These are phyloP conservation scores for Acrobasis consociella DNA, from an alignment of 2,888 invertebrate genomes.

Conservation along the genomic window DNA sequence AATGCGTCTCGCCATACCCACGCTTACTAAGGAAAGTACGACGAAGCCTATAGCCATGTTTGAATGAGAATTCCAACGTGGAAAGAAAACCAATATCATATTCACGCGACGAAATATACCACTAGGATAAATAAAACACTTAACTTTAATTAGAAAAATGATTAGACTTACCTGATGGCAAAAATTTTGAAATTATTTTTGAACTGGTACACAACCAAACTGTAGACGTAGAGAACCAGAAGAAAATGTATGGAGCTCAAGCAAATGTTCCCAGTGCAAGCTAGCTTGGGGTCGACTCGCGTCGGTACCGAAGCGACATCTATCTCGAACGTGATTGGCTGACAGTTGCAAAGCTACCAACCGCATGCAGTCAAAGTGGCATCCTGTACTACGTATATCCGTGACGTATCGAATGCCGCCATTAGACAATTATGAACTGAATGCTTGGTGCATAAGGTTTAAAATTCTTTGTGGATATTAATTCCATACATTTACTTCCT, in stretches of 20 bases:
- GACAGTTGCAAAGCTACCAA: constrained; percentile 61
- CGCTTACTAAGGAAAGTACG: constrained; percentile 79
- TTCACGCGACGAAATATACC: constrained; percentile 56
- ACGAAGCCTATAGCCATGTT: constrained; percentile 80
- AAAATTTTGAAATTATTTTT: constrained; percentile 82
- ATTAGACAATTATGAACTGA: constrained; percentile 46
- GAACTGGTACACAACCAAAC: constrained; percentile 82
- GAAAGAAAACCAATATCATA: constrained; percentile 65
- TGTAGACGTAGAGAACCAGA: constrained; percentile 82
- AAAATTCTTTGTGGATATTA: constrained; percentile 35
- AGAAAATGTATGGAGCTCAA: constrained; percentile 83
- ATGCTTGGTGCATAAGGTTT: background rate
- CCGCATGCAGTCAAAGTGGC: constrained; percentile 46
- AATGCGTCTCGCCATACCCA: constrained; percentile 78
- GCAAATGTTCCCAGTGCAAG: constrained; percentile 79
- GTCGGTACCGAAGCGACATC: constrained; percentile 75
- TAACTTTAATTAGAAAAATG: constrained; percentile 63
- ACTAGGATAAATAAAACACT: constrained; percentile 61
- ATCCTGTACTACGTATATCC: constrained; percentile 79
- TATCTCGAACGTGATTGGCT: constrained; percentile 69
- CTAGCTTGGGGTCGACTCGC: constrained; percentile 79
- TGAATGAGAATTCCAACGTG: constrained; percentile 82
- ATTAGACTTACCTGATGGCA: constrained; percentile 80
- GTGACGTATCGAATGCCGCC: constrained; percentile 52
- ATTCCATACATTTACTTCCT: constrained; percentile 70